These are phyloP conservation scores for Alcedo quadribrachys DNA, from an alignment of 2,797 vertebrate genomes.

Conservation along the genomic window DNA sequence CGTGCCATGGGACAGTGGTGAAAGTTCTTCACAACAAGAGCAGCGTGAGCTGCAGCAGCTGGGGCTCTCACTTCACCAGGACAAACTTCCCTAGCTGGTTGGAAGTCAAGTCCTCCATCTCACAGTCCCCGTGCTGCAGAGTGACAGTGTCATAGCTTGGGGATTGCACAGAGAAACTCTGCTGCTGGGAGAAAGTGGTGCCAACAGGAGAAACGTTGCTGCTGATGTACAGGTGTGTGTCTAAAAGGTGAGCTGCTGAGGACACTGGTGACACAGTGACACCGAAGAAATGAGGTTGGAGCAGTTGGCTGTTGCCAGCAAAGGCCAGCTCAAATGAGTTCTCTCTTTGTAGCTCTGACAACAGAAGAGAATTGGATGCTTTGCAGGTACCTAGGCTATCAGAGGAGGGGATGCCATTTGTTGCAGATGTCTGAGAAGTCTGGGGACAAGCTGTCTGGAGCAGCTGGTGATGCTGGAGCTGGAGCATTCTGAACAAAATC, in stretches of 20 bases:
- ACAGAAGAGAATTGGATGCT: slow-evolving; percentile 55
- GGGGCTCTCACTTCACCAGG: slow-evolving; percentile 85
- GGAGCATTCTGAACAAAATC: slow-evolving; percentile 86
- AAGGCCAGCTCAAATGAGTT: slow-evolving; percentile 70
- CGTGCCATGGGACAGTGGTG: background rate
- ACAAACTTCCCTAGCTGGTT: slow-evolving; percentile 86
- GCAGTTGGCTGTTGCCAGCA: slow-evolving; percentile 77
- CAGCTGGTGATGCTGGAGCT: slow-evolving; percentile 88
- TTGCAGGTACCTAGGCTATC: slow-evolving; percentile 28
- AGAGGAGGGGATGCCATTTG: slow-evolving; percentile 11
- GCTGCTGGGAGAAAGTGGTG: slow-evolving; percentile 50
- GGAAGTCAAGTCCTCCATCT: slow-evolving; percentile 77
- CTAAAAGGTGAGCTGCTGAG: slow-evolving; percentile 90
- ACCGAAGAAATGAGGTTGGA: slow-evolving; percentile 82
- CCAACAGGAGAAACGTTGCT: slow-evolving; percentile 11
- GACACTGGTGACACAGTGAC: slow-evolving; percentile 82
- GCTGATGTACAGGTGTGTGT: slow-evolving; percentile 89
- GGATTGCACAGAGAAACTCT: slow-evolving; percentile 53
- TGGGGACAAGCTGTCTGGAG: slow-evolving; percentile 80
- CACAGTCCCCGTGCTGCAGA: slow-evolving; percentile 81
- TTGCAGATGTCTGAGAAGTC: slow-evolving; percentile 47
- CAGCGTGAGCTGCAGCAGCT: background rate
- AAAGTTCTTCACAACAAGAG: background rate
- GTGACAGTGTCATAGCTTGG: slow-evolving; percentile 30
- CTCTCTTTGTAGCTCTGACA: slow-evolving; percentile 67